These are phyloP conservation scores for Neelides sp. DNA, from an alignment of 1,140 invertebrate genomes.

Conservation along the genomic window DNA sequence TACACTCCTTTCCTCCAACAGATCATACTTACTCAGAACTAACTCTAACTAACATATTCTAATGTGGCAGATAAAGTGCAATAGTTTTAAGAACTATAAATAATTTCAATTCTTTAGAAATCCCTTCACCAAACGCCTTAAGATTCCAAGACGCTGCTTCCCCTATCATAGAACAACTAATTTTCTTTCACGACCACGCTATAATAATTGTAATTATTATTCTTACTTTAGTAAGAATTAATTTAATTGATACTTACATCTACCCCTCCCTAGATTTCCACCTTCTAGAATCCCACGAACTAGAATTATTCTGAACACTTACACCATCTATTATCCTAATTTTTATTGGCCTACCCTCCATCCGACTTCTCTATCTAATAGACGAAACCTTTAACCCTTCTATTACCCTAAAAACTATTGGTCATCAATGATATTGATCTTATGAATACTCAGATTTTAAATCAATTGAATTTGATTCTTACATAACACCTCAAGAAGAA, in stretches of 20 bases:
- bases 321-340: constrained; percentile 47
- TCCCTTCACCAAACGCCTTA: constrained; percentile 40
- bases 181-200: constrained; percentile 46
- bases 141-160: constrained; percentile 44
- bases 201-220: constrained; percentile 41
- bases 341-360: constrained; percentile 48
- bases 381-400: constrained; percentile 44
- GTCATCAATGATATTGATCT: constrained; percentile 55
- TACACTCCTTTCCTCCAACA: constrained; percentile 41
- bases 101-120: constrained; percentile 42
- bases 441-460: constrained; percentile 52
- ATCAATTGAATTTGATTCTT: constrained; percentile 49
- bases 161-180: constrained; percentile 46
- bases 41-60: constrained; percentile 41
- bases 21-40: constrained; percentile 45
- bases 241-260: constrained; percentile 28
- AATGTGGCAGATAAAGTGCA: constrained; percentile 45
- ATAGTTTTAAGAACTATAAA: constrained; percentile 46
- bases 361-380: constrained; percentile 47
- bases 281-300: constrained; percentile 39
- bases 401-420: constrained; percentile 47
- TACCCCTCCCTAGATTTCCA: constrained; percentile 36
- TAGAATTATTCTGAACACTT: constrained; percentile 53
- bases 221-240: constrained; percentile 34
- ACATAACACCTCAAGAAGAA: constrained; percentile 42